Conservation (phyloP, 2,797 vertebrate species). For the Heliangelus exortis region DNA sequence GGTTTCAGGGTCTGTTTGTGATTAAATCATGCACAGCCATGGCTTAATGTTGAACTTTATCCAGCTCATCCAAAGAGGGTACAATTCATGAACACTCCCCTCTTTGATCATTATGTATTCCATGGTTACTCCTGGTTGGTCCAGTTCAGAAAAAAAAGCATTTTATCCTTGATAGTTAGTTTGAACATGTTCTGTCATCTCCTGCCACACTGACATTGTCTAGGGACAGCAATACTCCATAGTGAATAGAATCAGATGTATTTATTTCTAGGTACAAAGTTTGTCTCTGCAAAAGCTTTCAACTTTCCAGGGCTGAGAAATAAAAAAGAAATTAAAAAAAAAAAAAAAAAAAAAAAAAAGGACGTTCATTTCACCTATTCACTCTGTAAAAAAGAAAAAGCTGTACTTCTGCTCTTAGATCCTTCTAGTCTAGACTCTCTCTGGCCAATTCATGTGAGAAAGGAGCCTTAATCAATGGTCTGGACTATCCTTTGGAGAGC, state of each 20-base stretch:
- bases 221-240: not conserved
- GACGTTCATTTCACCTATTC: not conserved
- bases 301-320: not conserved
- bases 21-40: slow-evolving; percentile 44
- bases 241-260: not conserved
- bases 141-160: not conserved
- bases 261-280: not conserved
- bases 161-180: not conserved
- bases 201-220: not conserved
- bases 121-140: not conserved
- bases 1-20: slow-evolving; percentile 35
- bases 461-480: not conserved
- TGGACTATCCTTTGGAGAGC: not conserved
- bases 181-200: not conserved
- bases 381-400: not conserved
- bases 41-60: slow-evolving; percentile 24
- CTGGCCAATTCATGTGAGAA: not conserved
- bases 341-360: too few relatives aligned
- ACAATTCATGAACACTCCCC: not conserved
- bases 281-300: not conserved
- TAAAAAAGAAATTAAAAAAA: fast-evolving
- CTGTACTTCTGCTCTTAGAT: not conserved
- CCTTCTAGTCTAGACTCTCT: not conserved
- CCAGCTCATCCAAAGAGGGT: slow-evolving; percentile 3
- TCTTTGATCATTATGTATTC: slow-evolving; percentile 9